These are phyloP conservation scores for Aplysina aerophoba DNA, from an alignment of 37 sponge, comb jelly and placozoan species.

Conservation along the genomic window DNA sequence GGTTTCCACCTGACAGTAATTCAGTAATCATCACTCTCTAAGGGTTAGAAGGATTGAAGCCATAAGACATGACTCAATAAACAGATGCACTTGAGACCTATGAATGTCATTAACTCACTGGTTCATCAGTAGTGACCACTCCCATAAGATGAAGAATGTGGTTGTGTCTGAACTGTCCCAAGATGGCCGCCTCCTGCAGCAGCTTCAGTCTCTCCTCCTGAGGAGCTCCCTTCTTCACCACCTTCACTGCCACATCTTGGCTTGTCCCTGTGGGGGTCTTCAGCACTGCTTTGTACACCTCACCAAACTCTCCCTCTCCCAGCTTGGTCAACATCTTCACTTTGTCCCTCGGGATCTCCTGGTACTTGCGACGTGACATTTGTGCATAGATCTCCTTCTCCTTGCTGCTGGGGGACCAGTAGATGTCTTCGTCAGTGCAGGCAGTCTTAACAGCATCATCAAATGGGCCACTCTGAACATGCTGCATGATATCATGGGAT, in stretches of 20 bases:
- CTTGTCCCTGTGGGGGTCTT: neutral
- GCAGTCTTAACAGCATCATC: no score
- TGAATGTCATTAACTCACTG: neutral
- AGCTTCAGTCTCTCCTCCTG: slow-evolving; percentile 28
- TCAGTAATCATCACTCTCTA: slow-evolving; percentile 13
- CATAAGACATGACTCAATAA: no score
- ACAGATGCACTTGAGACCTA: no score
- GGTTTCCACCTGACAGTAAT: neutral
- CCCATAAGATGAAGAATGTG: neutral
- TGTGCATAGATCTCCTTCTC: slow-evolving; percentile 23
- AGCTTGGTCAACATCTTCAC: slow-evolving; percentile 9
- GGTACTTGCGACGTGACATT: neutral
- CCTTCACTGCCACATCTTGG: slow-evolving; percentile 8
- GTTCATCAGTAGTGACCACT: slow-evolving; percentile 21
- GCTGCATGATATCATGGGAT: no score
- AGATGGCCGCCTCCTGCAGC: slow-evolving; percentile 28
- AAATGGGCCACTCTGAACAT: no score
- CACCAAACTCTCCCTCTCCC: slow-evolving; percentile 28
- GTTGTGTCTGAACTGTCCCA: slow-evolving; percentile 27
- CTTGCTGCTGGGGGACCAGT: slow-evolving; percentile 4
- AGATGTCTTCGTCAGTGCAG: neutral
- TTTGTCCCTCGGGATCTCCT: slow-evolving; percentile 12
- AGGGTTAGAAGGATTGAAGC: neutral
- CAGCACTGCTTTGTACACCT: slow-evolving; percentile 13
- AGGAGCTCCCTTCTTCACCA: slow-evolving; percentile 6